Evolutionary conservation across 2,888 invertebrate species (phyloP), one percentile per base, ranked within the genome.

Genomic region (Saturnia pavonia): DNA sequence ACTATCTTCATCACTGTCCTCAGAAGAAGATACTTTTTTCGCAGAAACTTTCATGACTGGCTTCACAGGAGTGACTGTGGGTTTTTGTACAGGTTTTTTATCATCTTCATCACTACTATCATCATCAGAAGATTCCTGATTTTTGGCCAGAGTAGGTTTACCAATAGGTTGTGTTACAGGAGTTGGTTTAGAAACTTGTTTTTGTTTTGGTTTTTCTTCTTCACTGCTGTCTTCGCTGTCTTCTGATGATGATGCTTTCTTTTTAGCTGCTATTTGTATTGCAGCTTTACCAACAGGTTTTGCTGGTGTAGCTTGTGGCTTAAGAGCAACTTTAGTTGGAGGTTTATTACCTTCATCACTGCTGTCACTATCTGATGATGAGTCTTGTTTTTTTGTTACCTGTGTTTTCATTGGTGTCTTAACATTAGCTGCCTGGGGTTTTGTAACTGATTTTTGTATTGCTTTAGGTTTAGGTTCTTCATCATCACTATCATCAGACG

Each of bases 151-250:
- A 25, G 72, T 43, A 65, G 63, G 12, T 73, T 76, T 76, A 45
- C 70, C 75, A 60, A 80, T 72, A 74, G 83, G 66, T 22, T 48
- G 16, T 71, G 76, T 76, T 27, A 70, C 75, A 51, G 81, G 73
- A 75, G 83, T 68, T 78, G 82, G 72, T 84, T 87, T 84, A 0
- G 77, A 69, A 66, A 75, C 73, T 57, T 77, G 72, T 74, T 84
- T 85, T 51, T 74, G 73, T 70, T 84, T 83, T 22, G 85, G 78
- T 48, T 87, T 84, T 67, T 88, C 88, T 45, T 91, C 88, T 73
- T 94, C 91, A 57, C 85, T 54, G 7, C 54, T 85, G 67, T 88
- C 87, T 73, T 88, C 88, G 34, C 91, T 87, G 54, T 91, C 91
- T 71, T 88, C 89, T 11, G 80, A 80, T 63, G 90, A 89, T 63